Evolutionary conservation across 2,797 vertebrate genomes (phyloP).

Genomic region (Nannoperca obscura): DNA sequence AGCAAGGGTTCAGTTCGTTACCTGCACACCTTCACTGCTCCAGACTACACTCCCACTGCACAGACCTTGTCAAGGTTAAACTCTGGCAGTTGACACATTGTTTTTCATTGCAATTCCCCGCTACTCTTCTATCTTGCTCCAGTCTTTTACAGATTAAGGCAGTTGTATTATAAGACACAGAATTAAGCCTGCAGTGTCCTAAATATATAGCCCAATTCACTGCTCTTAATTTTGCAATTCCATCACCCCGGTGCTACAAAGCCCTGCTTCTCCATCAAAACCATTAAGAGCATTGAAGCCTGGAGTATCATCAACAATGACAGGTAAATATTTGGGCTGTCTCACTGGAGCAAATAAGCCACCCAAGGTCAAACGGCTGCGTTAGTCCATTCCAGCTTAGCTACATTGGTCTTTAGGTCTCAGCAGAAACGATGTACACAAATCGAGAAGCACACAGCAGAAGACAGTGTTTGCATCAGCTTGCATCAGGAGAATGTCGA

Average conservation of each 20-base stretch:
- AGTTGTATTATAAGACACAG: slow-evolving; percentile 80
- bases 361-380: slow-evolving; percentile 81
- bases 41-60: slow-evolving; percentile 38
- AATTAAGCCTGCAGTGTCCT: slow-evolving; percentile 81
- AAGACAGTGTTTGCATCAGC: slow-evolving; percentile 40
- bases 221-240: slow-evolving; percentile 85
- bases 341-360: slow-evolving; percentile 82
- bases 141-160: slow-evolving; percentile 78
- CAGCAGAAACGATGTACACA: slow-evolving; percentile 74
- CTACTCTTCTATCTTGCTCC: slow-evolving; percentile 76
- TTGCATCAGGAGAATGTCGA: slow-evolving; percentile 44
- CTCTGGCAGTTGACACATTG: slow-evolving; percentile 69
- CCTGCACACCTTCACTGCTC: slow-evolving; percentile 31
- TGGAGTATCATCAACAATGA: slow-evolving; percentile 86
- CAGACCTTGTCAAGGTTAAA: slow-evolving; percentile 79
- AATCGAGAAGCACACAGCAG: slow-evolving; percentile 45
- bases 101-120: slow-evolving; percentile 79
- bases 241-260: slow-evolving; percentile 77
- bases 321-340: slow-evolving; percentile 88
- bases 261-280: slow-evolving; percentile 84
- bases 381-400: slow-evolving; percentile 71
- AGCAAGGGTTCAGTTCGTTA: slow-evolving; percentile 18
- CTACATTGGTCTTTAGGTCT: slow-evolving; percentile 76
- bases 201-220: slow-evolving; percentile 82
- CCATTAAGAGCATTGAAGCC: slow-evolving; percentile 80